These are phyloP conservation scores for Hyperopisus bebe DNA, from an alignment of 2,113 vertebrate species.

Conservation along the genomic window DNA sequence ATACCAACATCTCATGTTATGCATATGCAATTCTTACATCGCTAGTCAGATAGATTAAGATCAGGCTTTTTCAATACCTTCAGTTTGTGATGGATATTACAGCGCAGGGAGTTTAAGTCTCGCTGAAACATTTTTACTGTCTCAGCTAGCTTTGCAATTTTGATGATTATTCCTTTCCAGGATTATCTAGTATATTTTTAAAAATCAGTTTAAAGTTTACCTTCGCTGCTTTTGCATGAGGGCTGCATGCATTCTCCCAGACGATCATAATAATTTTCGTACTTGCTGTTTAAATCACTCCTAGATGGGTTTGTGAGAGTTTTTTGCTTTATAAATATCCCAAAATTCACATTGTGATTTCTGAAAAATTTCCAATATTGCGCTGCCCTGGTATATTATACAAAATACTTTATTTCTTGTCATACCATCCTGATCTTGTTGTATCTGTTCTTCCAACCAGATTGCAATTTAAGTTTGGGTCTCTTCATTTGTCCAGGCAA, in stretches of 20 bases:
- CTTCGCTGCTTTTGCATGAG: neutral
- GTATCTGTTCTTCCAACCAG: neutral
- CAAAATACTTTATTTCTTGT: neutral
- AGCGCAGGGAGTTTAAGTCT: no score
- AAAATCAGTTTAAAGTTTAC: no score
- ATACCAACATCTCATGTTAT: no score
- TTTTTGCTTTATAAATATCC: neutral
- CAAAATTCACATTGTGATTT: neutral
- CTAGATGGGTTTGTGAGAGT: neutral
- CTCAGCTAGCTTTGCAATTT: no score
- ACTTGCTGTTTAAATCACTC: neutral
- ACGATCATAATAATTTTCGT: neutral
- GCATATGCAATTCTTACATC: no score
- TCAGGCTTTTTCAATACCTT: no score
- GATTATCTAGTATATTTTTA: no score
- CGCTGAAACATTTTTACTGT: no score
- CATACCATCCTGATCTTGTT: neutral
- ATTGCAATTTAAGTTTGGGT: neutral
- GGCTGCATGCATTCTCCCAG: neutral
- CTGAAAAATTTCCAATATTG: neutral
- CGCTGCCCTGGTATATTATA: neutral
- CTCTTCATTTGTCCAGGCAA: neutral
- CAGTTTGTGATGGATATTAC: no score
- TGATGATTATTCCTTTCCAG: no score
- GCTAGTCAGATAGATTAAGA: no score